Percentiles rank a stretch among this genome's conserved stretches.
These are phyloP conservation scores for Calliopum simillimum DNA, from an alignment of 2,888 invertebrate genomes.

Conservation along the genomic window DNA sequence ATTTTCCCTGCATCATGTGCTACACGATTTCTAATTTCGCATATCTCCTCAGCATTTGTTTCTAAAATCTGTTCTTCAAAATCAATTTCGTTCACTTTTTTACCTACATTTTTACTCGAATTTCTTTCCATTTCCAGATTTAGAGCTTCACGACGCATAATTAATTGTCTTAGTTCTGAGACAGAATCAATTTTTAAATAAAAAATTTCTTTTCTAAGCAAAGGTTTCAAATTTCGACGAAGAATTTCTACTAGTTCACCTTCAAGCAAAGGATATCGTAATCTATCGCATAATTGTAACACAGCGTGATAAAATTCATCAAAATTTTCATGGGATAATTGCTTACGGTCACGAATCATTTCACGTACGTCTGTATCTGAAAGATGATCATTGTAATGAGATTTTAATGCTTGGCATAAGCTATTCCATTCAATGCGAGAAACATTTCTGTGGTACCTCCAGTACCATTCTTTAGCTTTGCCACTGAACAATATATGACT, in stretches of 20 bases:
- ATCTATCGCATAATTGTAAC: slow-evolving; percentile 17
- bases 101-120: background rate
- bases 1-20: too few species aligned
- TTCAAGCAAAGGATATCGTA: slow-evolving; percentile 23
- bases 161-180: slow-evolving; percentile 11
- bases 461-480: slow-evolving; percentile 38
- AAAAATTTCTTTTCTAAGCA: slow-evolving; percentile 21
- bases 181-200: slow-evolving; percentile 17
- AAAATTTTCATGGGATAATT: slow-evolving; percentile 31
- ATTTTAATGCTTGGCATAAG: slow-evolving; percentile 17
- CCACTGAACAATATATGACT: slow-evolving; percentile 33
- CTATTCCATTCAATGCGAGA: slow-evolving; percentile 18
- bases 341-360: slow-evolving; percentile 37
- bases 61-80: too few species aligned
- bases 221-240: slow-evolving; percentile 23
- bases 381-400: slow-evolving; percentile 31
- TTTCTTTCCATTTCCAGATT: slow-evolving; percentile 1
- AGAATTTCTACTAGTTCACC: slow-evolving; percentile 29
- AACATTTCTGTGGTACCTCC: slow-evolving; percentile 28
- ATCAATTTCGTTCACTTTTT: slow-evolving; percentile 23
- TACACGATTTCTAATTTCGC: too few species aligned
- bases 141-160: slow-evolving; percentile 21
- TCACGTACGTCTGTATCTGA: slow-evolving; percentile 34
- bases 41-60: too few species aligned
- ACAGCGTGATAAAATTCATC: slow-evolving; percentile 35